Evolutionary conservation across 2,888 invertebrate genomes (phyloP).

Genomic region (Acrobasis suavella): DNA sequence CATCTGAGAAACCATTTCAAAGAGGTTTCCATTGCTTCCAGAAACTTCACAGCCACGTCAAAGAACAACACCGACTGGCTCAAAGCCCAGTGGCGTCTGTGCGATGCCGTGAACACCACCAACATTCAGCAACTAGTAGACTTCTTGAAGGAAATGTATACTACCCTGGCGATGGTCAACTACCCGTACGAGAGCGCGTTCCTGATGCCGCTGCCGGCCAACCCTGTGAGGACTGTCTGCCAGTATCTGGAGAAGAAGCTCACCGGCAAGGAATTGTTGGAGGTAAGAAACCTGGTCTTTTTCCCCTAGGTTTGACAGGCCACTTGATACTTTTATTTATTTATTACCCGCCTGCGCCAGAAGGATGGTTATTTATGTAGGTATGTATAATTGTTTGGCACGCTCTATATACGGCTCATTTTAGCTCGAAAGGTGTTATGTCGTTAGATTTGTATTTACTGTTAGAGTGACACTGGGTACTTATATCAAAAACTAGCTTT

Average conservation of each 20-base stretch:
- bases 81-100: slow-evolving; percentile 87
- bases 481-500: too few relatives aligned
- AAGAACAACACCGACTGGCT: slow-evolving; percentile 88
- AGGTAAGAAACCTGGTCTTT: slow-evolving; percentile 56
- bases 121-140: slow-evolving; percentile 79
- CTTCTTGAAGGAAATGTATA: slow-evolving; percentile 88
- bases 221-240: slow-evolving; percentile 89
- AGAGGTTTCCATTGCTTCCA: slow-evolving; percentile 40
- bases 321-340: too few relatives aligned
- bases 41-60: slow-evolving; percentile 68
- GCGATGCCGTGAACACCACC: slow-evolving; percentile 84
- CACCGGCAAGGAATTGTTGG: slow-evolving; percentile 77
- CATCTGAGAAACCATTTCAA: too few relatives aligned
- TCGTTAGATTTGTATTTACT: too few relatives aligned
- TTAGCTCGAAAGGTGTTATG: too few relatives aligned
- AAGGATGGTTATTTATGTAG: too few relatives aligned
- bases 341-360: too few relatives aligned
- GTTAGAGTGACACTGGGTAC: too few relatives aligned
- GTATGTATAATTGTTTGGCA: too few relatives aligned
- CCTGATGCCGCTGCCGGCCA: slow-evolving; percentile 90
- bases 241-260: slow-evolving; percentile 73
- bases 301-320: too few relatives aligned
- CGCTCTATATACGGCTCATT: too few relatives aligned
- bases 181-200: slow-evolving; percentile 96
- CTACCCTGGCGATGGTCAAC: slow-evolving; percentile 95